A percentile compares a stretch with the other conserved stretches of the same genome.
Conservation (phyloP, 2,113 vertebrate genomes). For the Pagrus major region DNA sequence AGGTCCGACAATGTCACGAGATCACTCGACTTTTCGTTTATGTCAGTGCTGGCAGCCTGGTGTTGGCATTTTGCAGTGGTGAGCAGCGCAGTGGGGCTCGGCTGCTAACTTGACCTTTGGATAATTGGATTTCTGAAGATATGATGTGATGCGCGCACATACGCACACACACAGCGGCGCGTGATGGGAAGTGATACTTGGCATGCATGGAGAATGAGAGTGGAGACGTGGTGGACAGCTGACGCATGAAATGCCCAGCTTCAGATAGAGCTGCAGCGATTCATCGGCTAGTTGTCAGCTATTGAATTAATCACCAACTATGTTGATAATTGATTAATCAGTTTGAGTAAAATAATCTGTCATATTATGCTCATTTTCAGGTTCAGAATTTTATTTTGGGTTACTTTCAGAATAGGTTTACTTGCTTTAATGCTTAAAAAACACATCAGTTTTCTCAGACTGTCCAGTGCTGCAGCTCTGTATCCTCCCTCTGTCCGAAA, state of each 20-base stretch:
- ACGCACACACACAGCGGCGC: constrained; percentile 54
- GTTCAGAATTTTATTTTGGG: no score
- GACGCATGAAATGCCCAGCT: constrained; percentile 17
- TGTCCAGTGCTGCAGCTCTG: no score
- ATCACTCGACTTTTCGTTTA: constrained; percentile 63
- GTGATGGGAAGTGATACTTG: constrained; percentile 78
- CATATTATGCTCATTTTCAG: no score
- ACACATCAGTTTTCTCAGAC: no score
- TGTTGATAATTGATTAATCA: no score
- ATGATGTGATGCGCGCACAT: constrained; percentile 72
- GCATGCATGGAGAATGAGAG: constrained; percentile 67
- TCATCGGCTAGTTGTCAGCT: no score
- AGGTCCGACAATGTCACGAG: constrained; percentile 58
- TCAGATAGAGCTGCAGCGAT: no score
- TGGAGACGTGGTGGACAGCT: constrained; percentile 26
- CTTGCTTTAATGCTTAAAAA: no score
- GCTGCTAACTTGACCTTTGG: constrained; percentile 82
- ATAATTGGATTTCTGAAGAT: constrained; percentile 84
- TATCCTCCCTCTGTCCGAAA: no score
- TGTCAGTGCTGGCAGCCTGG: constrained; percentile 62
- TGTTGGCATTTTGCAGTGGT: constrained; percentile 79
- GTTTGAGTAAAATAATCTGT: no score
- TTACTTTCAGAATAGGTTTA: no score
- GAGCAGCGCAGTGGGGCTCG: constrained; percentile 68
- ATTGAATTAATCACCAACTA: no score